Conservation (phyloP, 2,797 vertebrate genomes). For the Lophura swinhoii region DNA sequence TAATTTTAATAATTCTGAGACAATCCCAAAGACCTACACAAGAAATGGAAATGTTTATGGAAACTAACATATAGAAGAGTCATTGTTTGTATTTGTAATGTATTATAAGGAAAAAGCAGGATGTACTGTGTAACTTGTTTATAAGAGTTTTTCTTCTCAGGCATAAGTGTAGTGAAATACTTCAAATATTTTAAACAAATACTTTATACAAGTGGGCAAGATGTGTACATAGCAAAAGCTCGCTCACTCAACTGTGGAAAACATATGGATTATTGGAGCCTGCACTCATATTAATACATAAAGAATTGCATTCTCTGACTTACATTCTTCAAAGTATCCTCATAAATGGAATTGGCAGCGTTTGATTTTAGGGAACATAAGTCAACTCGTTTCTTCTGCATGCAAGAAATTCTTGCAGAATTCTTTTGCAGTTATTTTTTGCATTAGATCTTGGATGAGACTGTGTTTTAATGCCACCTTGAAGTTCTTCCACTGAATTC, state of each 20-base stretch:
- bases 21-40: background rate
- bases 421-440: background rate
- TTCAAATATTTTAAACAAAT: background rate
- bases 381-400: background rate
- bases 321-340: background rate
- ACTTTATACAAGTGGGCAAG: background rate
- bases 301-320: background rate
- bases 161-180: background rate
- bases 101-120: background rate
- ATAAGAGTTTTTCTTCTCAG: background rate
- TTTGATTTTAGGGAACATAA: background rate
- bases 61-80: background rate
- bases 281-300: background rate
- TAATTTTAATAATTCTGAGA: conserved; percentile 1
- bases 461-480: background rate
- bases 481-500: background rate
- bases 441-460: background rate
- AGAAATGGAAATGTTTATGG: background rate
- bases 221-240: background rate
- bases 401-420: background rate
- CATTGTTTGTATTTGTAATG: background rate
- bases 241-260: background rate
- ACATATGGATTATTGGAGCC: background rate
- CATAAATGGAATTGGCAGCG: background rate
- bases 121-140: background rate